Evolutionary conservation across 2,797 vertebrate genomes (phyloP).

Genomic region (Pelochelys cantorii): DNA sequence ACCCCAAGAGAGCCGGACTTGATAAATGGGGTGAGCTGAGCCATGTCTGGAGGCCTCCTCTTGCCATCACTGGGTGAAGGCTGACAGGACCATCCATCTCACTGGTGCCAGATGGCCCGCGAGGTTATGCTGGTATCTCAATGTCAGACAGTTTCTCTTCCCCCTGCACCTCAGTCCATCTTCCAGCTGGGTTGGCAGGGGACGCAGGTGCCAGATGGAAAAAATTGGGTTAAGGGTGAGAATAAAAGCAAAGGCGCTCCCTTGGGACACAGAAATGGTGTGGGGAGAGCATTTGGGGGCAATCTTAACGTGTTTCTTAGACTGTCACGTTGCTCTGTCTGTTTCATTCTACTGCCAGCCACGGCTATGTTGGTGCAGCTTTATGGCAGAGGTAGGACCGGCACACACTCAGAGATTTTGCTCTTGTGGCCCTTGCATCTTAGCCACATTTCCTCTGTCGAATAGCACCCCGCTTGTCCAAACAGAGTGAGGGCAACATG

Average conservation of each 20-base stretch:
- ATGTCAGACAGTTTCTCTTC: background rate
- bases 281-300: background rate
- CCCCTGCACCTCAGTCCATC: background rate
- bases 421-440: rapidly evolving
- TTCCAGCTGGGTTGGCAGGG: background rate
- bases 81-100: background rate
- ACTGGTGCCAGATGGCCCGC: background rate
- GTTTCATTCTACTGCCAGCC: background rate
- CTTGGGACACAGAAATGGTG: constrained; percentile 1
- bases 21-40: background rate
- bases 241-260: background rate
- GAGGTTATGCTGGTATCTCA: background rate
- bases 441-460: background rate
- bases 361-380: rapidly evolving
- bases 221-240: background rate
- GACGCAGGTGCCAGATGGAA: background rate
- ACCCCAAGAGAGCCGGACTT: background rate
- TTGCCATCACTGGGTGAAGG: background rate
- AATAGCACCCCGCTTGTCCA: background rate
- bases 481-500: background rate
- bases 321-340: background rate
- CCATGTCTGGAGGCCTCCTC: background rate
- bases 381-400: rapidly evolving
- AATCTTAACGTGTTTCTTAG: background rate
- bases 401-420: background rate